Percentiles rank a stretch among this genome's conserved stretches.
These are phyloP conservation scores for Neostethus bicornis DNA, from an alignment of 2,797 vertebrate genomes.

Conservation along the genomic window DNA sequence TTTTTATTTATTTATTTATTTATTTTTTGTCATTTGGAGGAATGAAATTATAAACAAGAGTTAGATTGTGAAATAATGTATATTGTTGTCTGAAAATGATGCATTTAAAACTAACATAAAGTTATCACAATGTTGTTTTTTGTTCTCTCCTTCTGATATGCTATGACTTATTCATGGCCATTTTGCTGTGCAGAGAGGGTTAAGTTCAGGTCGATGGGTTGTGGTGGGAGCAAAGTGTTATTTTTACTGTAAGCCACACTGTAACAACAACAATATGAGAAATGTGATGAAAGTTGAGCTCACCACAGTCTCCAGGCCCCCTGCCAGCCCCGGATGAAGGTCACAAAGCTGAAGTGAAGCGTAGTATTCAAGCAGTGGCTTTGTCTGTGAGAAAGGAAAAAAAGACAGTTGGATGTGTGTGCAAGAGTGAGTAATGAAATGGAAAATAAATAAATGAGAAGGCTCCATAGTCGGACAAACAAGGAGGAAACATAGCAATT, in stretches of 20 bases:
- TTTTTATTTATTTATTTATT: too few species aligned
- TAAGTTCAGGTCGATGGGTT: constrained; percentile 70
- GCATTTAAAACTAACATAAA: too few species aligned
- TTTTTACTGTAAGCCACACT: constrained; percentile 79
- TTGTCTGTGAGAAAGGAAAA: constrained; percentile 24
- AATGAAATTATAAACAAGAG: too few species aligned
- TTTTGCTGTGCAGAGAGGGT: constrained; percentile 55
- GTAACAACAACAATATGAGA: constrained; percentile 77
- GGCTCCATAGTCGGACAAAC: not conserved
- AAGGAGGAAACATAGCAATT: constrained; percentile 1
- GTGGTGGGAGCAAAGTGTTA: constrained; percentile 75
- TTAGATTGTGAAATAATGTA: too few species aligned
- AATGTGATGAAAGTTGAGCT: constrained; percentile 74
- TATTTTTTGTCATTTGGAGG: too few species aligned
- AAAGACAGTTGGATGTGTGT: constrained; percentile 1
- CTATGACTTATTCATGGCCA: constrained; percentile 62
- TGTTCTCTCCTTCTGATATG: constrained; percentile 44
- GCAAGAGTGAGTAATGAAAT: not conserved
- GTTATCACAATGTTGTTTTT: constrained; percentile 27
- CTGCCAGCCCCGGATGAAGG: constrained; percentile 67
- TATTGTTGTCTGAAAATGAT: too few species aligned
- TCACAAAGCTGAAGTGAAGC: constrained; percentile 45
- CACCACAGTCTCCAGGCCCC: constrained; percentile 68
- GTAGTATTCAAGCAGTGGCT: constrained; percentile 39
- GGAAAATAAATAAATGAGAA: constrained; percentile 25